These are phyloP conservation scores for Abrostola tripartita DNA, from an alignment of 2,888 invertebrate species.

Conservation along the genomic window DNA sequence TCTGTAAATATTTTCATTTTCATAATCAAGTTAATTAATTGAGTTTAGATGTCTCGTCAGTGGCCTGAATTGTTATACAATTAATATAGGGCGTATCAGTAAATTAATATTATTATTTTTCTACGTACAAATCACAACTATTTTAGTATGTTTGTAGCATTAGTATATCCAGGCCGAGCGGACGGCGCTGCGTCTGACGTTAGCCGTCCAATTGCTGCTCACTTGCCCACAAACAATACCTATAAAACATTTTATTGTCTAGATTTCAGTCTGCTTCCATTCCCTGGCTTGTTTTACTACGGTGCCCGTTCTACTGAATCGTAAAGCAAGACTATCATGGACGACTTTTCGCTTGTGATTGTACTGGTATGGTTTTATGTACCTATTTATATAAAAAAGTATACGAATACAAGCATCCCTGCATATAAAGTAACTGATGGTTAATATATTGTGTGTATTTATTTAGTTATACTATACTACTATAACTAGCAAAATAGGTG, in stretches of 20 bases:
- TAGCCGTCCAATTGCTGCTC: constrained; percentile 8
- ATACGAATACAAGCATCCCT: too few species aligned
- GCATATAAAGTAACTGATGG: too few species aligned
- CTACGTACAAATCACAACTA: background rate
- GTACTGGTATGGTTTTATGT: too few species aligned
- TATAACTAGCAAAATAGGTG: too few species aligned
- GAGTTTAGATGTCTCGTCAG: too few species aligned
- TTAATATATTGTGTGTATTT: too few species aligned
- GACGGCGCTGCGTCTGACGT: constrained; percentile 1
- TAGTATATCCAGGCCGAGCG: background rate
- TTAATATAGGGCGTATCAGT: too few species aligned
- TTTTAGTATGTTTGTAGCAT: background rate
- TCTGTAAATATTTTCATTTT: too few species aligned
- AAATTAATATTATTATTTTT: background rate
- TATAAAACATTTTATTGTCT: constrained; percentile 42
- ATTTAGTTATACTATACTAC: too few species aligned
- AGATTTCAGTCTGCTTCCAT: constrained; percentile 25
- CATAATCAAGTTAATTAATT: too few species aligned
- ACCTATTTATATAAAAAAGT: too few species aligned
- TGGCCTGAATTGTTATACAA: too few species aligned
- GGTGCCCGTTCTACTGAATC: constrained; percentile 9
- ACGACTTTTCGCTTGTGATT: background rate
- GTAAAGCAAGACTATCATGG: constrained; percentile 29
- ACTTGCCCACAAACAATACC: constrained; percentile 27
- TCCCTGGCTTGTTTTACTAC: constrained; percentile 30